phyloP scores from a whole-genome alignment of 2,888 invertebrate genomes.

The Eupeodes luniger region DNA sequence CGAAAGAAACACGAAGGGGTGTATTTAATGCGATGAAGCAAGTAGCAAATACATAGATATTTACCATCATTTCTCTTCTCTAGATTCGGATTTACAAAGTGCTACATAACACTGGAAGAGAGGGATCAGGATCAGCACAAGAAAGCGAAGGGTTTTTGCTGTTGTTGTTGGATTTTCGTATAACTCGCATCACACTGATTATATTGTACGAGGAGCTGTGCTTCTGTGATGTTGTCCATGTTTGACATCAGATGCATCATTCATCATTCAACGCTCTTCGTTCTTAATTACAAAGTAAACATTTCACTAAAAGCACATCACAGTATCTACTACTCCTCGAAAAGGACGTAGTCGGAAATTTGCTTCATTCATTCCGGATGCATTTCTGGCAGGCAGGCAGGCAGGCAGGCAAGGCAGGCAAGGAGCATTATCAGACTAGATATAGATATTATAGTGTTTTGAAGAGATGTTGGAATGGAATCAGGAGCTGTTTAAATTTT shows the following conservation, averaged over 20 bases:
- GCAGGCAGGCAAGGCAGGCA: no score
- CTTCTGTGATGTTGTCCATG: neutral
- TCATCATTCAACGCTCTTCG: constrained; percentile 51
- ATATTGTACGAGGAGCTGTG: neutral
- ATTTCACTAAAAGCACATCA: constrained; percentile 56
- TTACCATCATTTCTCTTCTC: constrained; percentile 22
- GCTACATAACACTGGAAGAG: neutral
- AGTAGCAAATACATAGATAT: constrained; percentile 17
- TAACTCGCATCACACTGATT: neutral
- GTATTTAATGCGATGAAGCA: constrained; percentile 44
- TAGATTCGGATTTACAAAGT: constrained; percentile 16
- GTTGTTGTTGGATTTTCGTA: neutral
- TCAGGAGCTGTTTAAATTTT: constrained; percentile 8
- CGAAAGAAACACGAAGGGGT: constrained; percentile 20
- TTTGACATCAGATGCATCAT: constrained; percentile 65
- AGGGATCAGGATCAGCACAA: neutral
- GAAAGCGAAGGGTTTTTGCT: neutral
- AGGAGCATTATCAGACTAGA: neutral
- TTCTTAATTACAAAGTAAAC: constrained; percentile 64
- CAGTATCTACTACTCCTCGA: no score
- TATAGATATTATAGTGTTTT: neutral
- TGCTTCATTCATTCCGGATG: constrained; percentile 39
- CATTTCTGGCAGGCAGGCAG: neutral
- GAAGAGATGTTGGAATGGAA: neutral
- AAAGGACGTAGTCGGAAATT: neutral